Conservation (phyloP, 2,888 invertebrate species). For the Tenthredo notha region DNA sequence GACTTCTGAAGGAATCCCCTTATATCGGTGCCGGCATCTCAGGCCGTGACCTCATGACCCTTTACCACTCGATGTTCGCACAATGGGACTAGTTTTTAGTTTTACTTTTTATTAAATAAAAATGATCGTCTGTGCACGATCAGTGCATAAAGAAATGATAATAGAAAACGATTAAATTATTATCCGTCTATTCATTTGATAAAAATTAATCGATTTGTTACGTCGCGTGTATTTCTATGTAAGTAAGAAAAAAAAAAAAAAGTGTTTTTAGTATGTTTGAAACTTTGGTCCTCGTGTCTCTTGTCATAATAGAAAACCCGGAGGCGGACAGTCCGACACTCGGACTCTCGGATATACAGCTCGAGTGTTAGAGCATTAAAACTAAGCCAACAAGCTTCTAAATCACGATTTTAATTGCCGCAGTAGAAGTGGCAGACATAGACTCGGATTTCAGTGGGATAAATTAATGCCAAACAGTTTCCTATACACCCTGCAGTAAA, state of each 20-base stretch:
- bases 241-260: too few relatives aligned
- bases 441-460: conserved; percentile 37
- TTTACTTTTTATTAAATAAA: not conserved
- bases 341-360: not conserved
- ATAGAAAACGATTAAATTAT: not conserved
- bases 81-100: conserved; percentile 28
- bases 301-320: conserved; percentile 29
- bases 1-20: conserved; percentile 25
- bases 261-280: not conserved
- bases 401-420: conserved; percentile 54
- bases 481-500: conserved; percentile 33
- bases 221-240: not conserved
- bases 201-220: conserved; percentile 19
- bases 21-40: conserved; percentile 37
- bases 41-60: conserved; percentile 41
- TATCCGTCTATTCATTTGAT: not conserved
- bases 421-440: conserved; percentile 19
- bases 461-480: conserved; percentile 42
- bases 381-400: conserved; percentile 42
- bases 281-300: not conserved
- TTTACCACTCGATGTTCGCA: not conserved
- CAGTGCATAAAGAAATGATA: not conserved
- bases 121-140: not conserved
- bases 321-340: conserved; percentile 22
- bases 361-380: conserved; percentile 1